Conservation (phyloP, 2,113 vertebrate genomes). For the Mus pahari region DNA sequence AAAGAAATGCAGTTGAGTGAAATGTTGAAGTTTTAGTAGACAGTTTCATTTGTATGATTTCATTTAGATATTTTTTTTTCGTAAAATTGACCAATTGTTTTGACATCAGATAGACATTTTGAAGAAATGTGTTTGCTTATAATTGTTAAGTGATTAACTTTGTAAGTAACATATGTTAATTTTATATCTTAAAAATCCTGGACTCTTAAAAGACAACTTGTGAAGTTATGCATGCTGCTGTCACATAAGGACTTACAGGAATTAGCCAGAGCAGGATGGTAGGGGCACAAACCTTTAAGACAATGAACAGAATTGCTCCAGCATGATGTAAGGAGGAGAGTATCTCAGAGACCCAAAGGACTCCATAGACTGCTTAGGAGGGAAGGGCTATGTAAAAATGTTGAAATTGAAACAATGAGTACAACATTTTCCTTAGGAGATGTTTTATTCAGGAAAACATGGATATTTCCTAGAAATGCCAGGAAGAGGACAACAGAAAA, state of each 20-base stretch:
- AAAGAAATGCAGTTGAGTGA: constrained; percentile 38
- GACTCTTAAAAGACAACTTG: constrained; percentile 50
- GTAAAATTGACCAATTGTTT: constrained; percentile 56
- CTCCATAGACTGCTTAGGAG: neutral
- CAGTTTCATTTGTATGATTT: constrained; percentile 32
- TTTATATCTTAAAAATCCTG: constrained; percentile 19
- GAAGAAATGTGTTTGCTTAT: constrained; percentile 42
- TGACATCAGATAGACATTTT: constrained; percentile 51
- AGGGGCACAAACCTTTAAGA: neutral
- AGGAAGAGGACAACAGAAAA: neutral
- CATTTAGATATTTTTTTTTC: constrained; percentile 21
- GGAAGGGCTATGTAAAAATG: neutral
- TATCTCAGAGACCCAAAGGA: neutral
- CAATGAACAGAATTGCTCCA: neutral
- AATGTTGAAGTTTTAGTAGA: constrained; percentile 10
- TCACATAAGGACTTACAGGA: constrained; percentile 3
- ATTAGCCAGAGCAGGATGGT: neutral
- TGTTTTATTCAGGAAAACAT: constrained; percentile 1
- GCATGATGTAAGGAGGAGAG: neutral
- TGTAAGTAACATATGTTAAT: constrained; percentile 48
- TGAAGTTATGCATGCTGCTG: constrained; percentile 33
- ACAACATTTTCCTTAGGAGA: neutral
- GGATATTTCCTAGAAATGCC: neutral
- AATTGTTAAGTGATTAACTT: constrained; percentile 68
- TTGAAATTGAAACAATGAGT: constrained; percentile 31